Percentiles rank a stretch among this genome's conserved stretches.
phyloP scores from a whole-genome alignment of 2,888 invertebrate species.

The Cheiracanthium punctorium region DNA sequence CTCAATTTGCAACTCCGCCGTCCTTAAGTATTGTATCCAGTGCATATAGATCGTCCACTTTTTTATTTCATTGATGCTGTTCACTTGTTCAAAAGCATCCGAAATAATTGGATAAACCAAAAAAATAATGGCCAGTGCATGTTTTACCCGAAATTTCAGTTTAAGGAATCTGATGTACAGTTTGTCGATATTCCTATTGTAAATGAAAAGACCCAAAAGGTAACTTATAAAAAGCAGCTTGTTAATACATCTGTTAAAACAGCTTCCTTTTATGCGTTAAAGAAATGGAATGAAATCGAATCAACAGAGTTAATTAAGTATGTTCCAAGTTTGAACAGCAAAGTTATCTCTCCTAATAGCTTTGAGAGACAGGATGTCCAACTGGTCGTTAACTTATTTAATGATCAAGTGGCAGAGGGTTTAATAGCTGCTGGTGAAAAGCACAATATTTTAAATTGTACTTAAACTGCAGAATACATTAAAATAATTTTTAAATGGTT shows the following conservation, averaged over 20 bases:
- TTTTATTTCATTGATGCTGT: conserved; percentile 15
- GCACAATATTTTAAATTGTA: background rate
- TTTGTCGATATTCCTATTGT: no score
- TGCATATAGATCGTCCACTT: background rate
- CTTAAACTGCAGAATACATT: background rate
- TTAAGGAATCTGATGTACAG: background rate
- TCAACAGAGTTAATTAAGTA: background rate
- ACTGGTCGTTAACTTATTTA: background rate
- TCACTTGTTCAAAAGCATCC: conserved; percentile 1
- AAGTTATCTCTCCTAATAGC: background rate
- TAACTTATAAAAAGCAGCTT: no score
- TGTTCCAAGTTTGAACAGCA: background rate
- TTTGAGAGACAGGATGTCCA: conserved; percentile 4
- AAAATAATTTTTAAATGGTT: conserved; percentile 6
- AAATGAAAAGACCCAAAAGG: no score
- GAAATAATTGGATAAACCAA: conserved; percentile 24
- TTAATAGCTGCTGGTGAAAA: background rate
- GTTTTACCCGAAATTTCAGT: background rate
- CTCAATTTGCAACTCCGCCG: background rate
- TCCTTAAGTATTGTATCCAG: background rate
- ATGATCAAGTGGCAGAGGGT: background rate
- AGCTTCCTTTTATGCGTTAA: background rate
- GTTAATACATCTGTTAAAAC: background rate
- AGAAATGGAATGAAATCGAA: background rate
- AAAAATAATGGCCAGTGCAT: background rate